Evolutionary conservation across 1,140 invertebrate genomes (phyloP).

Genomic region (Neuroterus valhalla): DNA sequence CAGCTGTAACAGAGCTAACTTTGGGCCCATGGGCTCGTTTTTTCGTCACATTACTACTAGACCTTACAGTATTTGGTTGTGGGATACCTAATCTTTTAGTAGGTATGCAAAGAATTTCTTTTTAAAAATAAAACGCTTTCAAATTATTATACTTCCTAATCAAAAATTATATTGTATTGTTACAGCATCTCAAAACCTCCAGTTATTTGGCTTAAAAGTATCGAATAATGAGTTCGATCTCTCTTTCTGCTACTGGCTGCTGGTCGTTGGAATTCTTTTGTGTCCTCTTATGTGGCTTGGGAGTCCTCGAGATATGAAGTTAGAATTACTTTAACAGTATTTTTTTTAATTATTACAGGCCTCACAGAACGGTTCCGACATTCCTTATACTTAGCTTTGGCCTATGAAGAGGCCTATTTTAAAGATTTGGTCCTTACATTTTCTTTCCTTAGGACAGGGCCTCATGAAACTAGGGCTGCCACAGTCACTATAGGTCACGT

Average conservation of each 20-base stretch:
- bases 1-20: slow-evolving; percentile 84
- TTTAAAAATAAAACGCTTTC: slow-evolving; percentile 4
- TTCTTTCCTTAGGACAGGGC: too few species aligned
- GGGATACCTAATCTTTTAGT: slow-evolving; percentile 86
- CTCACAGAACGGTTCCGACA: too few species aligned
- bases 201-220: slow-evolving; percentile 82
- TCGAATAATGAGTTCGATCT: slow-evolving; percentile 78
- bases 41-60: slow-evolving; percentile 81
- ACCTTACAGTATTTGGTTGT: slow-evolving; percentile 83
- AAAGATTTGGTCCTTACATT: too few species aligned
- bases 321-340: slow-evolving; percentile 51
- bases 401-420: too few species aligned
- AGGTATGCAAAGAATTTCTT: slow-evolving; percentile 73
- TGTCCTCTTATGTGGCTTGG: slow-evolving; percentile 89
- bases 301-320: slow-evolving; percentile 90
- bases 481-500: too few species aligned
- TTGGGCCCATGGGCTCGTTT: slow-evolving; percentile 78
- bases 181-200: slow-evolving; percentile 84
- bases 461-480: too few species aligned
- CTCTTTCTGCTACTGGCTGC: slow-evolving; percentile 86
- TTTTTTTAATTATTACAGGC: too few species aligned
- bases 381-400: too few species aligned
- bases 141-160: slow-evolving; percentile 22
- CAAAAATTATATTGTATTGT: slow-evolving; percentile 40
- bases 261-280: slow-evolving; percentile 81